phyloP scores from a whole-genome alignment of 2,888 invertebrate genomes.

The Luperina nickerlii region DNA sequence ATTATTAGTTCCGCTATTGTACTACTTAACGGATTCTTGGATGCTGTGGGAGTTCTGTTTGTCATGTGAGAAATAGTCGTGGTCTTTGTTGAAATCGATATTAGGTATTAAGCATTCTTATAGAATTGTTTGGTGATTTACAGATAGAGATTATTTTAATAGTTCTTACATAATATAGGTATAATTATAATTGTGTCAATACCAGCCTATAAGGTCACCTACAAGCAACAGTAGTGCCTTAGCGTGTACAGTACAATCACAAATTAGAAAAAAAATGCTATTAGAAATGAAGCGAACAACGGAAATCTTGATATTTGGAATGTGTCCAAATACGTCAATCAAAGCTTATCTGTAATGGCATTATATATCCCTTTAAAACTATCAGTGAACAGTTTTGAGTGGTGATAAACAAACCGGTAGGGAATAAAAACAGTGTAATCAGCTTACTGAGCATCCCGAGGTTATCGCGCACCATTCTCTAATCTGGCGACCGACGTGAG shows the following conservation, averaged over 20 bases:
- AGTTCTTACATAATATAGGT: background rate
- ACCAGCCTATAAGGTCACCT: no score
- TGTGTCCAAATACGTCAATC: slow-evolving; percentile 68
- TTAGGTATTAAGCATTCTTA: slow-evolving; percentile 5
- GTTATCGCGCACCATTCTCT: slow-evolving; percentile 69
- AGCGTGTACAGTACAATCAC: background rate
- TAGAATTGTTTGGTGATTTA: background rate
- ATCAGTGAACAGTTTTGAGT: slow-evolving; percentile 70
- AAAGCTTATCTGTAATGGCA: slow-evolving; percentile 72
- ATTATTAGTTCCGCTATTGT: slow-evolving; percentile 71
- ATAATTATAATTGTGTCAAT: background rate
- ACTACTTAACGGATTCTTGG: slow-evolving; percentile 66
- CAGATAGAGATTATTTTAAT: slow-evolving; percentile 13
- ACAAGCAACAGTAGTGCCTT: background rate
- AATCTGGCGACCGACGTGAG: slow-evolving; percentile 61
- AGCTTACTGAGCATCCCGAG: slow-evolving; percentile 69
- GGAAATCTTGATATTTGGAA: slow-evolving; percentile 53
- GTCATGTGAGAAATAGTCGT: slow-evolving; percentile 37
- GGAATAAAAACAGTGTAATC: slow-evolving; percentile 77
- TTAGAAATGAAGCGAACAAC: background rate
- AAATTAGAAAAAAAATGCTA: background rate
- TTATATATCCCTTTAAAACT: slow-evolving; percentile 73
- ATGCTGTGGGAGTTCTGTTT: slow-evolving; percentile 70
- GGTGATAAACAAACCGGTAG: slow-evolving; percentile 68
- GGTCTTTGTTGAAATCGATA: slow-evolving; percentile 24